Conservation (phyloP, 2,113 vertebrate species). For the Lates calcarifer region DNA sequence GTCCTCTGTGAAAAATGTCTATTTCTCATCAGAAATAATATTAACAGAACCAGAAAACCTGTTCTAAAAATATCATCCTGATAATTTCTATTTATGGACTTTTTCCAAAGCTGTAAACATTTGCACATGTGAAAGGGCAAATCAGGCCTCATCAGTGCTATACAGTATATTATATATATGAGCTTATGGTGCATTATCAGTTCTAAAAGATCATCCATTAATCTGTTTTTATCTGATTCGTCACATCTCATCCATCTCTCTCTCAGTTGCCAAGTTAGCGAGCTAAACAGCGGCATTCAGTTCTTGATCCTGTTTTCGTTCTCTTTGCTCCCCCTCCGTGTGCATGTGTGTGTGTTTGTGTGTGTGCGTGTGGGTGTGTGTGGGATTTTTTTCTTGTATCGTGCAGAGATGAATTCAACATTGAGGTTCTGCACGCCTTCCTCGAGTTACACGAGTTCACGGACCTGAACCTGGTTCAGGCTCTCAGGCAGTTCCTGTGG, state of each 20-base stretch:
- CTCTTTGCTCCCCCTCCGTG: background rate
- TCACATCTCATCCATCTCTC: background rate
- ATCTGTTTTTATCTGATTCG: constrained; percentile 28
- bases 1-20: background rate
- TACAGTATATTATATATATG: background rate
- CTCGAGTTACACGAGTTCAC: constrained; percentile 98
- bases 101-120: background rate
- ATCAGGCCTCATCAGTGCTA: background rate
- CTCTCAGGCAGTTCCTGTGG: constrained; percentile 97
- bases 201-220: constrained; percentile 6
- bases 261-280: background rate
- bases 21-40: background rate
- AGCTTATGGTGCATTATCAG: constrained; percentile 11
- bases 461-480: constrained; percentile 94
- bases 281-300: constrained; percentile 9
- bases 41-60: background rate
- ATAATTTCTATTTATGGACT: background rate
- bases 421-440: constrained; percentile 95
- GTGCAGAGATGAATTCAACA: constrained; percentile 95
- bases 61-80: background rate
- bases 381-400: background rate
- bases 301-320: constrained; percentile 15
- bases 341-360: constrained; percentile 1
- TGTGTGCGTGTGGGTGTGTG: constrained; percentile 33
- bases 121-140: background rate